Conservation (phyloP, 1,140 invertebrate species). For the Leptopilina boulardi region DNA sequence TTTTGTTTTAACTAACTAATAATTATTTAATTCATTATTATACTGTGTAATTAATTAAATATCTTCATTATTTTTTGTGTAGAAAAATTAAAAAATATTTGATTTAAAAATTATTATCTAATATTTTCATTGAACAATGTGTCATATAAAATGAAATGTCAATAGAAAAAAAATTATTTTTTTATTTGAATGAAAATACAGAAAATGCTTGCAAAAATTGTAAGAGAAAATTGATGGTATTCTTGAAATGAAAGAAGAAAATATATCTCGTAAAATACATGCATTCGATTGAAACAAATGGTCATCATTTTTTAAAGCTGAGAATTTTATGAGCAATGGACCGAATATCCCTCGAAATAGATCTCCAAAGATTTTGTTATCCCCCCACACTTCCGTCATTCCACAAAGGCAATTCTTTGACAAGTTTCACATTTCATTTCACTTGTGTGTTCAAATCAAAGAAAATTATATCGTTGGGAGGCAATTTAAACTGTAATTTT, state of each 20-base stretch:
- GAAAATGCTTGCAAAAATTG: neutral
- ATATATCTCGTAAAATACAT: constrained; percentile 11
- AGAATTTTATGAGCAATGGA: neutral
- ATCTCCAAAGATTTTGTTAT: neutral
- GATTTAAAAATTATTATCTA: too few species aligned
- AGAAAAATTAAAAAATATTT: too few species aligned
- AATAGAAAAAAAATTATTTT: too few species aligned
- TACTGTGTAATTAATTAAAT: too few species aligned
- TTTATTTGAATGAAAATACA: neutral
- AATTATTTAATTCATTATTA: too few species aligned
- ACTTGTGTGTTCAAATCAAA: neutral
- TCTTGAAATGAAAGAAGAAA: neutral
- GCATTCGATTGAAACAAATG: constrained; percentile 17
- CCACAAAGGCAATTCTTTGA: neutral
- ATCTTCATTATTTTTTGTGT: too few species aligned
- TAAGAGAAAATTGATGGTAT: neutral
- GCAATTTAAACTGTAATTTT: neutral
- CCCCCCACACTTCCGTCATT: neutral
- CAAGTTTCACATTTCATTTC: constrained; percentile 2
- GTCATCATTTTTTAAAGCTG: neutral
- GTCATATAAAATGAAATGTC: too few species aligned
- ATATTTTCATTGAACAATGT: too few species aligned
- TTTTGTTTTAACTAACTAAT: too few species aligned
- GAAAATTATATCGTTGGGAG: neutral
- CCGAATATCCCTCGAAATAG: constrained; percentile 15